phyloP scores from a whole-genome alignment of 92 coral and sea anemone species.

The Umimayanthus chanpuru region DNA sequence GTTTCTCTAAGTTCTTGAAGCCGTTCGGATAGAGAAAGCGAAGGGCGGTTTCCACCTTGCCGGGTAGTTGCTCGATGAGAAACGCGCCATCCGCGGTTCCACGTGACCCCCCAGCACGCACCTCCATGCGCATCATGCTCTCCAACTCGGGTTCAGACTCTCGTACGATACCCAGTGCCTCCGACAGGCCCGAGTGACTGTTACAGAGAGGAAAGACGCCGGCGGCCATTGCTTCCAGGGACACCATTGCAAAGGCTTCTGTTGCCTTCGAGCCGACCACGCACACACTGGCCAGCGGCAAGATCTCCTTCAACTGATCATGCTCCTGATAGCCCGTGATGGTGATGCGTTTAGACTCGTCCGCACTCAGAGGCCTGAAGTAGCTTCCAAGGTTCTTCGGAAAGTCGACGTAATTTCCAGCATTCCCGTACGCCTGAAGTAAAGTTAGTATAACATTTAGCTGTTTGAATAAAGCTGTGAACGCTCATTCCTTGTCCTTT shows the following conservation, averaged over 20 bases:
- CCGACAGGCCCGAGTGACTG: constrained; percentile 79
- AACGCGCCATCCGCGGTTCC: constrained; percentile 84
- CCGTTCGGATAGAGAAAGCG: constrained; percentile 80
- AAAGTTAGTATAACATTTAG: not conserved
- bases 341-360: constrained; percentile 61
- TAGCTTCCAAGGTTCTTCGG: constrained; percentile 64
- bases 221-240: constrained; percentile 89
- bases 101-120: constrained; percentile 83
- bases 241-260: constrained; percentile 91
- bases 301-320: constrained; percentile 75
- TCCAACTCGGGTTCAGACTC: constrained; percentile 77
- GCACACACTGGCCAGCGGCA: constrained; percentile 78
- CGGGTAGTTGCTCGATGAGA: constrained; percentile 71
- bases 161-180: constrained; percentile 73
- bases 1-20: constrained; percentile 54
- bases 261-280: constrained; percentile 73
- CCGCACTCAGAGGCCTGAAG: constrained; percentile 77
- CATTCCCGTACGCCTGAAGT: constrained; percentile 71
- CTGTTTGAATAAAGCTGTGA: too few relatives aligned
- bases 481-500: too few relatives aligned
- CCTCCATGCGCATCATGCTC: constrained; percentile 66
- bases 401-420: constrained; percentile 82
- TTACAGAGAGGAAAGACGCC: constrained; percentile 86
- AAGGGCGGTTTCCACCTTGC: constrained; percentile 66
- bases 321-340: constrained; percentile 87